phyloP scores from a whole-genome alignment of 2,797 vertebrate genomes.

The Oreortyx pictus region DNA sequence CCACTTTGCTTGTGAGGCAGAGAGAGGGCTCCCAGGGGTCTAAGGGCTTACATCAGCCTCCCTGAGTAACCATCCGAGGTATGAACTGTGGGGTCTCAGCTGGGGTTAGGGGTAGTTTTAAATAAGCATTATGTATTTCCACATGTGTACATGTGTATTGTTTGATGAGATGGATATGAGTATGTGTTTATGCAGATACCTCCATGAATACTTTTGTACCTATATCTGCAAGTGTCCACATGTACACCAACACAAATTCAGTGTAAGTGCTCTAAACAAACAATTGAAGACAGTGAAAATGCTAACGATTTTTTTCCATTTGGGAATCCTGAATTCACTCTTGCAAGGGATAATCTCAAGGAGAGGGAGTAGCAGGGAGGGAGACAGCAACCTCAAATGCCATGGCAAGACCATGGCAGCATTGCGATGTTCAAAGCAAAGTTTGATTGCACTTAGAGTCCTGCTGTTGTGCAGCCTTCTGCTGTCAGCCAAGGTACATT shows the following conservation, averaged over 20 bases:
- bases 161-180: neutral
- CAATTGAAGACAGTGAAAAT: neutral
- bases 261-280: neutral
- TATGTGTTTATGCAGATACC: neutral
- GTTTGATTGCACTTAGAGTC: neutral
- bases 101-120: slow-evolving; percentile 20
- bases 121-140: slow-evolving; percentile 30
- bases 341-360: neutral
- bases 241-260: rapidly evolving
- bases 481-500: neutral
- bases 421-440: neutral
- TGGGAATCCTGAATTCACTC: neutral
- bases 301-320: rapidly evolving
- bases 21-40: slow-evolving; percentile 10
- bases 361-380: rapidly evolving
- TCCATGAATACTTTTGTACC: neutral
- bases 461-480: neutral
- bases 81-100: slow-evolving; percentile 32
- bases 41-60: slow-evolving; percentile 24
- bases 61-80: slow-evolving; percentile 52
- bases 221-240: rapidly evolving
- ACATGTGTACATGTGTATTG: neutral
- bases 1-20: slow-evolving; percentile 54
- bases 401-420: neutral
- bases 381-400: rapidly evolving